A percentile compares a stretch with the other conserved stretches of the same genome.
Evolutionary conservation across 2,888 invertebrate genomes (phyloP).

Genomic region (Tholera decimalis): DNA sequence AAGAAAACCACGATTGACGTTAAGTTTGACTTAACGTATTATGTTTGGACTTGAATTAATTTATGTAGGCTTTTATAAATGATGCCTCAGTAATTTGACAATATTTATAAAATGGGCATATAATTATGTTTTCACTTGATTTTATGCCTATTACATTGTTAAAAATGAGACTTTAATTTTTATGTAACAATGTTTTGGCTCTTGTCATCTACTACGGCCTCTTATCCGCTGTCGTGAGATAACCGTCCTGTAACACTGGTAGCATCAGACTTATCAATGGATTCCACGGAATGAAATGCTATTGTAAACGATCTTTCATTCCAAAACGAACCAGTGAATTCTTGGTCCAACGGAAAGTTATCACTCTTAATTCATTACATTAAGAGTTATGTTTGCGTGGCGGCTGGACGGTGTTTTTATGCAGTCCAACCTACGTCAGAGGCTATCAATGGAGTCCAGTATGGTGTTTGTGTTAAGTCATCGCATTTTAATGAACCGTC

Average conservation of each 20-base stretch:
- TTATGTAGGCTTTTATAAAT: conserved; percentile 10
- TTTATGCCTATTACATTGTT: conserved; percentile 16
- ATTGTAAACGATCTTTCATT: conserved; percentile 87
- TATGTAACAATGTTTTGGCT: conserved; percentile 20
- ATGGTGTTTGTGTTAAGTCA: conserved; percentile 90
- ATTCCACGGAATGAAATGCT: conserved; percentile 89
- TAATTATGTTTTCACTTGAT: conserved; percentile 34
- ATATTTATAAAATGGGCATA: conserved; percentile 22
- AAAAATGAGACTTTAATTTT: conserved; percentile 35
- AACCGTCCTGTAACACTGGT: conserved; percentile 89
- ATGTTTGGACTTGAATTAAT: conserved; percentile 2
- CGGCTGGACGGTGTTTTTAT: conserved; percentile 79
- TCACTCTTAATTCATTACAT: conserved; percentile 68
- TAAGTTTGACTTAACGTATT: not conserved
- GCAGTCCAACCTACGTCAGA: conserved; percentile 85
- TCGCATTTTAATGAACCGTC: conserved; percentile 91
- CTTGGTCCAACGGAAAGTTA: conserved; percentile 63
- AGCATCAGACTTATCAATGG: conserved; percentile 90
- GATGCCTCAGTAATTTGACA: not conserved
- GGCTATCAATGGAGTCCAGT: conserved; percentile 91
- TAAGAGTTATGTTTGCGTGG: conserved; percentile 74
- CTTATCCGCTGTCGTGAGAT: conserved; percentile 84
- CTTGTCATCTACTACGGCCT: conserved; percentile 56
- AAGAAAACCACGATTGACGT: conserved; percentile 13
- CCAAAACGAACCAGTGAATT: conserved; percentile 81